These are phyloP conservation scores for Dendrolimus punctatus DNA, from an alignment of 1,140 invertebrate genomes.

Conservation along the genomic window DNA sequence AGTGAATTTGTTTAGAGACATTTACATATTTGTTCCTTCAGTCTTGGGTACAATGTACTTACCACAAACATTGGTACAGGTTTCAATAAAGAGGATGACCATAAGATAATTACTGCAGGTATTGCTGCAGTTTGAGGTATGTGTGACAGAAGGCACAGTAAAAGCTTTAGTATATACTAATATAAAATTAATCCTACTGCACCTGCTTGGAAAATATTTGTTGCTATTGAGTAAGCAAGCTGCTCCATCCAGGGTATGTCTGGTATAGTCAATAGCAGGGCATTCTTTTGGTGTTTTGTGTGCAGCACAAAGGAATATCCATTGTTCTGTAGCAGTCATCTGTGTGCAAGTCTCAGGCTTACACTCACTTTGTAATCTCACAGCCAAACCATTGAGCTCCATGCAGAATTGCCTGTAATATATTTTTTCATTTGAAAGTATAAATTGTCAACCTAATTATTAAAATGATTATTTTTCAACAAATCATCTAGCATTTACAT, in stretches of 20 bases:
- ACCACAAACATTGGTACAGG: no score
- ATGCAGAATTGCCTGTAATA: conserved; percentile 95
- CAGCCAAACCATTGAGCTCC: conserved; percentile 98
- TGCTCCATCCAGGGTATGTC: conserved; percentile 99
- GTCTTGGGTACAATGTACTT: no score
- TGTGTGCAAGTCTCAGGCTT: conserved; percentile 97
- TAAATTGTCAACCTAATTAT: no score
- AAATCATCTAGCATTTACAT: neutral
- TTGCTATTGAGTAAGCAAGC: conserved; percentile 99
- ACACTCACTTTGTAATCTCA: conserved; percentile 94
- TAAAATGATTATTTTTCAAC: neutral
- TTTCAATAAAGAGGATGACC: no score
- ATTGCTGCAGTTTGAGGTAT: no score
- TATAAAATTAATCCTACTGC: conserved; percentile 15
- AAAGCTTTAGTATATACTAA: neutral
- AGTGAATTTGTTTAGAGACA: no score
- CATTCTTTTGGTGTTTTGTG: conserved; percentile 99
- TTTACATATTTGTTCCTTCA: no score
- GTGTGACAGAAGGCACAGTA: no score
- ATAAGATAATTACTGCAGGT: no score
- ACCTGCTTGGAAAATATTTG: conserved; percentile 99
- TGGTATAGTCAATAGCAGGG: conserved; percentile 99
- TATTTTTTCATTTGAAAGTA: conserved; percentile 1
- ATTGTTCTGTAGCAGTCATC: conserved; percentile 99
- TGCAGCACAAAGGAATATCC: conserved; percentile 99